Evolutionary conservation across 2,888 invertebrate genomes (phyloP), one percentile per base, ranked within the genome.

Genomic region (Netelia inedita): DNA sequence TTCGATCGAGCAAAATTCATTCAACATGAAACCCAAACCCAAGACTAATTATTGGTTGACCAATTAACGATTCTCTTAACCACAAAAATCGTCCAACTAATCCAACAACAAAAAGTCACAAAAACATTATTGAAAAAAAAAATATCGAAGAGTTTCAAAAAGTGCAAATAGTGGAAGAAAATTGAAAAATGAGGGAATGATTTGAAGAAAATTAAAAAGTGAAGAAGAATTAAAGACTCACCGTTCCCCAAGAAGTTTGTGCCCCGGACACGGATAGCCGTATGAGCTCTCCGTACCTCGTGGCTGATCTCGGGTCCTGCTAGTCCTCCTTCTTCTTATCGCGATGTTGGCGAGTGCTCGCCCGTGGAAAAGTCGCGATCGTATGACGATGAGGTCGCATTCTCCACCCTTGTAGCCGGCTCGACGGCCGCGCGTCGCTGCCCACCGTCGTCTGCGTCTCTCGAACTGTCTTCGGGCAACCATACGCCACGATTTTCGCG

Each of bases 381-480:
- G 91, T 92, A 90, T 92, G 93, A 91, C 88, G 89, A 89, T 88
- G 90, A 87, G 87, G 89, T 88, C 88, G 90, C 85, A 82, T 85
- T 85, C 86, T 87, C 78, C 86, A 86, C 87, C 91, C 91, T 89
- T 87, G 91, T 87, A 88, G 89, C 88, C 92, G 92, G 90, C 92
- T 88, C 90, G 88, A 88, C 87, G 90, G 92, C 91, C 92, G 79
- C 79, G 75, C 71, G 90, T 90, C 91, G 92, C 89, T 91, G 90
- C 89, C 90, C 88, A 87, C 88, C 88, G 90, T 88, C 88, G 90
- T 90, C 91, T 90, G 90, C 91, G 90, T 90, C 91, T 89, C 89
- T 86, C 88, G 88, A 89, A 88, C 90, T 19, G 90, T 91, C 91
- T 90, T 92, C 90, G 89, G 88, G 71, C 87, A 87, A 65, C 88